Evolutionary conservation across 2,797 vertebrate species (phyloP).

Genomic region (Pogoniulus pusillus): DNA sequence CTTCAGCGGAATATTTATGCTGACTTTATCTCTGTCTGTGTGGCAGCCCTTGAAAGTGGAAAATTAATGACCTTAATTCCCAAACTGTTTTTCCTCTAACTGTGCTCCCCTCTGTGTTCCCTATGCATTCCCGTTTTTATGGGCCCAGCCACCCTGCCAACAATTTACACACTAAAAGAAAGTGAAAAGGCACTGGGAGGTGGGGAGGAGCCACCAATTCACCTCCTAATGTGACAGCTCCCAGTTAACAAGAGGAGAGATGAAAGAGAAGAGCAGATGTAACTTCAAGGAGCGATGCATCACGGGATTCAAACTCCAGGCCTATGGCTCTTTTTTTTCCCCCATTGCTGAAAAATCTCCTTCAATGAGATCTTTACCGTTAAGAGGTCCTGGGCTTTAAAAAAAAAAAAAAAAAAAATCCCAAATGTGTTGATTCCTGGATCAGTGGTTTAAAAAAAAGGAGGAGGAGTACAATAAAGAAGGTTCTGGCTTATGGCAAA

Average conservation of each 20-base stretch:
- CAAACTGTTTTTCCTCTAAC: slow-evolving; percentile 99
- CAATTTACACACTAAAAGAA: slow-evolving; percentile 90
- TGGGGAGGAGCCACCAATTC: slow-evolving; percentile 90
- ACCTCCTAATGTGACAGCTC: slow-evolving; percentile 97
- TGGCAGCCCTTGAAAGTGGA: slow-evolving; percentile 99
- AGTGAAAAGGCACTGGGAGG: slow-evolving; percentile 83
- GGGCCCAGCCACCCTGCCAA: slow-evolving; percentile 93
- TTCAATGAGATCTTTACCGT: slow-evolving; percentile 65
- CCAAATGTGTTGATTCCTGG: slow-evolving; percentile 49
- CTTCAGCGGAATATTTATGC: slow-evolving; percentile 99
- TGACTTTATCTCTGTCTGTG: slow-evolving; percentile 99
- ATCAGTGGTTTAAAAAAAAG: not conserved
- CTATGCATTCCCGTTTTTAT: slow-evolving; percentile 90
- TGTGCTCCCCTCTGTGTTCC: slow-evolving; percentile 90
- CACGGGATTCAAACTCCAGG: slow-evolving; percentile 88
- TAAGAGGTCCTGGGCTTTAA: slow-evolving; percentile 46
- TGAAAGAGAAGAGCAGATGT: slow-evolving; percentile 98
- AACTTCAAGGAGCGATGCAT: slow-evolving; percentile 95
- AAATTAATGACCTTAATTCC: slow-evolving; percentile 99
- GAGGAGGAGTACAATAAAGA: not conserved
- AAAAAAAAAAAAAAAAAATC: not conserved
- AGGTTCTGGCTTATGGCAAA: slow-evolving; percentile 65
- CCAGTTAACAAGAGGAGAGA: slow-evolving; percentile 95
- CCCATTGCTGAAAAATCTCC: slow-evolving; percentile 62
- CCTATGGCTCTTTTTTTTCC: slow-evolving; percentile 52